Evolutionary conservation across 2,888 invertebrate species (phyloP), one percentile per base, ranked within the genome.

Genomic region (Hylaea fasciaria): DNA sequence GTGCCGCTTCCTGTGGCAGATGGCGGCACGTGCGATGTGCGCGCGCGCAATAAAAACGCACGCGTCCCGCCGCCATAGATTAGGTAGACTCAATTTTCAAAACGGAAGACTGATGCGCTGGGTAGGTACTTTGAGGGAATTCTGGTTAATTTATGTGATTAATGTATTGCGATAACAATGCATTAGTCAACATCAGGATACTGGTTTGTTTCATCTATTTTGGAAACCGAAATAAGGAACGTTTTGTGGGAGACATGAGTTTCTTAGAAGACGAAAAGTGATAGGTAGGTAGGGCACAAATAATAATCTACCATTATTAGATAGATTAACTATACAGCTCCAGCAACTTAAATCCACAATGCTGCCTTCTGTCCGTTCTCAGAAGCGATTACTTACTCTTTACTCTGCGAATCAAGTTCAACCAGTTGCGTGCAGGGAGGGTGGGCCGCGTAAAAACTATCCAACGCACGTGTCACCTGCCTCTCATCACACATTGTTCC

Each of bases 1-100:
- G 83, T 80, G 87, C 72, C 78, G 77, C 87, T 91, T 91, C 91
- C 91, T 86, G 89, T 80, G 81, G 68, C 91, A 91, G 85, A 85
- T 90, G 91, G 86, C 79, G 81, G 88, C 90, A 85, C 90, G 90
- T 86, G 91, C 90, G 44, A 54, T 43, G 47, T 44, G 70, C 72
- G 72, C 64, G 67, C 66, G 72, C 70, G 77, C 77, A 63, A 65
- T 71, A 76, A 73, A 77, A 75, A 74, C 73, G 63, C 71, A 69
- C 67, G 68, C 71, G 65, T 60, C 71, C 68, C 35, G 67, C 63
- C 67, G 56, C 49, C 83, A 85, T 79, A 85, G 82, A 85, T 70
- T 78, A 83, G 22, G 22, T 22, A 22, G 70, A 66, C 66, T 64
- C 64, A 62, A 68, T 66, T 62, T 67, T 73, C 44, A 56, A 14